Conservation (phyloP, 2,888 invertebrate genomes). For the Imbricaverruca yamaguchii region DNA sequence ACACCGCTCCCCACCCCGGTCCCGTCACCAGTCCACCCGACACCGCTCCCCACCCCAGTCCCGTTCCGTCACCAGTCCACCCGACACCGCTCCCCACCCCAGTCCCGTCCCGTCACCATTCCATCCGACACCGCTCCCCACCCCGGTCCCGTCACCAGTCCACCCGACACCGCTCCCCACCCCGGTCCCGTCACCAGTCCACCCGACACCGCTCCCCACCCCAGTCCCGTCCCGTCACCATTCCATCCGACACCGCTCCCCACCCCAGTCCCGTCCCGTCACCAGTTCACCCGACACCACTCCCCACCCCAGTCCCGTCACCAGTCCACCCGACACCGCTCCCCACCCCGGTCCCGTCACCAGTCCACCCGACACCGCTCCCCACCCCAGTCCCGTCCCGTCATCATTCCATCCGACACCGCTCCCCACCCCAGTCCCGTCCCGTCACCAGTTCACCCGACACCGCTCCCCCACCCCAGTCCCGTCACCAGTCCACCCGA, state of each 20-base stretch:
- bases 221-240: neutral
- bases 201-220: neutral
- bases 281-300: neutral
- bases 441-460: neutral
- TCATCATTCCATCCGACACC: neutral
- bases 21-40: neutral
- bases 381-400: neutral
- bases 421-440: neutral
- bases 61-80: neutral
- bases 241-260: neutral
- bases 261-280: neutral
- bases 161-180: neutral
- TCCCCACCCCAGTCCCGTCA: neutral
- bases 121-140: neutral
- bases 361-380: neutral
- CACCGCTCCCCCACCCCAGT: neutral
- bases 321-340: neutral
- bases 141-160: neutral
- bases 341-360: neutral
- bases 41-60: no score
- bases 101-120: neutral
- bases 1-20: neutral
- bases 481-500: neutral
- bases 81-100: neutral
- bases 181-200: neutral